Percentiles rank a stretch among this genome's conserved stretches.
phyloP scores from a whole-genome alignment of 2,888 invertebrate genomes.

The Pocota personata region DNA sequence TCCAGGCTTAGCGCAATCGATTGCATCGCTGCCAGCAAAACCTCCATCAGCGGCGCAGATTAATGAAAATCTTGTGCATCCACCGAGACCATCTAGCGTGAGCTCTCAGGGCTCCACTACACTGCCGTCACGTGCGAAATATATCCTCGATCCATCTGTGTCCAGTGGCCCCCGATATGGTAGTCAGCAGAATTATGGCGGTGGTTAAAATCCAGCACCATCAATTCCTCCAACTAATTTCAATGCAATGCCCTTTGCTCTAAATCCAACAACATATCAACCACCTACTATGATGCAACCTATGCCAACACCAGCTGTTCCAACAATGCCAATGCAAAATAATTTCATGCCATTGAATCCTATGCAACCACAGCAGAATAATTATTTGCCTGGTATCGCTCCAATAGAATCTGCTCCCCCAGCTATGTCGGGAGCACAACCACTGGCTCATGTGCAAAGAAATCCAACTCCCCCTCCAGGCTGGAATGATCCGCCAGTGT shows the following conservation, averaged over 20 bases:
- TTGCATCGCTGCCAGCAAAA: slow-evolving; percentile 49
- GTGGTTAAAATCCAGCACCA: slow-evolving; percentile 78
- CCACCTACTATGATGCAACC: slow-evolving; percentile 73
- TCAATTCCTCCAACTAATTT: slow-evolving; percentile 73
- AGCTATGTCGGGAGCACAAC: slow-evolving; percentile 79
- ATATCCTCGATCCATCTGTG: slow-evolving; percentile 92
- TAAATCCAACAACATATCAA: slow-evolving; percentile 78
- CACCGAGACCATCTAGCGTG: slow-evolving; percentile 84
- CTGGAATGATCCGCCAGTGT: slow-evolving; percentile 94
- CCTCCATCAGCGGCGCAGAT: slow-evolving; percentile 53
- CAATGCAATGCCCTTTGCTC: slow-evolving; percentile 77
- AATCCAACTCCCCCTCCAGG: slow-evolving; percentile 86
- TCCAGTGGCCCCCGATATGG: slow-evolving; percentile 85
- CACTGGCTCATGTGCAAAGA: slow-evolving; percentile 78
- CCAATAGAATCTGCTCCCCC: slow-evolving; percentile 79
- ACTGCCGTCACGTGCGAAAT: slow-evolving; percentile 87
- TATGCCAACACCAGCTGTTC: slow-evolving; percentile 49
- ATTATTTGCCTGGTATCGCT: slow-evolving; percentile 77
- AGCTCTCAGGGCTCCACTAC: slow-evolving; percentile 83
- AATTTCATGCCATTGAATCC: slow-evolving; percentile 75
- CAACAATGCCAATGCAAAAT: slow-evolving; percentile 70
- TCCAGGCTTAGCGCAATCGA: slow-evolving; percentile 13
- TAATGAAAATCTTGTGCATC: slow-evolving; percentile 80
- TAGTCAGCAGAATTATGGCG: slow-evolving; percentile 82
- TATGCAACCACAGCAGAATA: slow-evolving; percentile 63